Evolutionary conservation across 2,888 invertebrate genomes (phyloP), one percentile per base, ranked within the genome.

Genomic region (Hypena proboscidalis): DNA sequence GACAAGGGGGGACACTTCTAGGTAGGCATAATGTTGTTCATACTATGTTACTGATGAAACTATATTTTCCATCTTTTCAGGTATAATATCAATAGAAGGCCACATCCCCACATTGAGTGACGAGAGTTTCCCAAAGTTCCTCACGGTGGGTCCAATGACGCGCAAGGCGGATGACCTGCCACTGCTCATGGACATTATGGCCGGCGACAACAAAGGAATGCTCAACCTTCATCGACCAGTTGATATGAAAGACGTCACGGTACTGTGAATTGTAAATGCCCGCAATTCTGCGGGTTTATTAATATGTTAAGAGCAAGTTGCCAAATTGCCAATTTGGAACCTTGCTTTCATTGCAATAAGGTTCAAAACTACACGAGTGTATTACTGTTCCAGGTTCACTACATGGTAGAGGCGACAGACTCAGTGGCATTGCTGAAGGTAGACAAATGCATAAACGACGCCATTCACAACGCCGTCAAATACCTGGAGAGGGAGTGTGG

Each of bases 81-180:
- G 92, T 33, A 73, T 92, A 33, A 83, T 92, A 26, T 76, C 94
- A 0, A 86, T 92, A 13, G 83, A 80, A 0, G 94, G 94, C 0
- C 95, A 95, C 77, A 92, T 92, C 52, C 95, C 95, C 0, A 76
- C 79, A 1, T 70, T 90, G 1, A 64, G 73, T 0, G 93, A 93
- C 56, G 76, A 82, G 5, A 67, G 80, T 3, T 93, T 92, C 67
- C 57, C 76, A 0, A 79, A 85, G 32, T 92, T 90, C 69, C 76
- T 95, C 13, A 90, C 92, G 0, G 67, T 94, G 21, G 95, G 95
- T 0, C 98, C 98, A 0, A 93, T 98, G 89, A 91, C 95, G 14
- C 92, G 97, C n/a, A 94, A 93, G 68, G 95, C 95, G 0, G 92
- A 92, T 13, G 98, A 98, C 85, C 85, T 98, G 11, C 78, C 90